These are phyloP conservation scores for Falco concolor DNA, from an alignment of 2,797 vertebrate genomes.

Conservation along the genomic window DNA sequence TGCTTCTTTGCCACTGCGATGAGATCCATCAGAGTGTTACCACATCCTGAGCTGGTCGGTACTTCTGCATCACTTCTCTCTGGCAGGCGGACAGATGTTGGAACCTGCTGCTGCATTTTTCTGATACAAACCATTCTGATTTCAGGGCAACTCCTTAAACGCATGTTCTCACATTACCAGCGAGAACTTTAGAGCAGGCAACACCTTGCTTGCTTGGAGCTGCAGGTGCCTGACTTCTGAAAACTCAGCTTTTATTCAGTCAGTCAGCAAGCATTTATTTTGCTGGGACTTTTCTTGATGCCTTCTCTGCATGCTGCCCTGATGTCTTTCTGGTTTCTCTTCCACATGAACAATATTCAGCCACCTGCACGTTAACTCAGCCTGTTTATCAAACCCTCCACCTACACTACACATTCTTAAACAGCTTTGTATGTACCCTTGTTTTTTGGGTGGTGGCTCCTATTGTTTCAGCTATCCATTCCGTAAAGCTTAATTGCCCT, in stretches of 20 bases:
- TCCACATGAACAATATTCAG: neutral
- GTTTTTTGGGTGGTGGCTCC: neutral
- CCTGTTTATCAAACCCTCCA: slow-evolving; percentile 9
- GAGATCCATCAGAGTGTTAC: neutral
- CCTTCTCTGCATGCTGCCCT: neutral
- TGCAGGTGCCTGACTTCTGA: neutral
- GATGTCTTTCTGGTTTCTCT: neutral
- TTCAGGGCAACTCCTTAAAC: neutral
- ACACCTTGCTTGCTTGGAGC: neutral
- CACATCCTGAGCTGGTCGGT: neutral
- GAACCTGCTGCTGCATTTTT: neutral
- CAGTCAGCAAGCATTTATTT: neutral
- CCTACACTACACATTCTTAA: slow-evolving; percentile 3
- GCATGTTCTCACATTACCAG: neutral
- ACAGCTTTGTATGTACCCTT: neutral
- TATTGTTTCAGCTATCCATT: slow-evolving; percentile 33
- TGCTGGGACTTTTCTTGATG: neutral
- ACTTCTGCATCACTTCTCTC: neutral
- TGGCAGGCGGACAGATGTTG: neutral
- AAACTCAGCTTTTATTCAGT: neutral
- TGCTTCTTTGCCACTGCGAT: neutral
- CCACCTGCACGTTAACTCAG: neutral
- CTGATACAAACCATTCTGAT: neutral
- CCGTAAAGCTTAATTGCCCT: slow-evolving; percentile 36
- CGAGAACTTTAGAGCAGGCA: neutral